phyloP scores from a whole-genome alignment of 2,888 invertebrate species.

The Platycheirus albimanus region DNA sequence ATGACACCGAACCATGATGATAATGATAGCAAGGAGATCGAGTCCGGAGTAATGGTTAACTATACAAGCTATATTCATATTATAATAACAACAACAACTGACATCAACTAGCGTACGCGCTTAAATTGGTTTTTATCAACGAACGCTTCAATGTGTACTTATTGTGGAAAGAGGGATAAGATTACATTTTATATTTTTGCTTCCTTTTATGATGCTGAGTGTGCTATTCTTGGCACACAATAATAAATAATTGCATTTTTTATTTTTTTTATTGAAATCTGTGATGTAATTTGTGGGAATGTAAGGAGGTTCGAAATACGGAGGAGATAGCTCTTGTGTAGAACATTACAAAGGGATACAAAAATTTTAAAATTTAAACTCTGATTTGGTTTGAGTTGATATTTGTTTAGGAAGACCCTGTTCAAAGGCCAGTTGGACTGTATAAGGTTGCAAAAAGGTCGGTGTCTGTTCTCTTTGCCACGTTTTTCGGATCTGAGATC shows the following conservation, averaged over 20 bases:
- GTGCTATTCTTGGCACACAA: conserved; percentile 23
- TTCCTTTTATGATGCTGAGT: conserved; percentile 36
- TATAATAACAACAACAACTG: neutral
- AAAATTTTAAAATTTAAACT: no score
- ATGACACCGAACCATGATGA: conserved; percentile 47
- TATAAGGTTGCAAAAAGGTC: no score
- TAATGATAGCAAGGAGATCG: conserved; percentile 54
- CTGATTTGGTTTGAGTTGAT: no score
- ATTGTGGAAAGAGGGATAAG: conserved; percentile 13
- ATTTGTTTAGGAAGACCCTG: no score
- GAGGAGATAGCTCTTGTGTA: no score
- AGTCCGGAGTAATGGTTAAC: conserved; percentile 15
- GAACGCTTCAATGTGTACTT: conserved; percentile 31
- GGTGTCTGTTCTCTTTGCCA: no score
- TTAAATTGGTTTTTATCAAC: conserved; percentile 52
- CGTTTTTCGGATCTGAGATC: no score
- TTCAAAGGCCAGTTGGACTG: no score
- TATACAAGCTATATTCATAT: no score
- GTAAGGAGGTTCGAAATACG: neutral
- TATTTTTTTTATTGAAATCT: neutral
- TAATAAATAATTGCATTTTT: conserved; percentile 30
- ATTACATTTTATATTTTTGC: conserved; percentile 29
- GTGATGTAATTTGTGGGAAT: conserved; percentile 1
- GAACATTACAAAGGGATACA: no score
- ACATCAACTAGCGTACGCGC: conserved; percentile 41